Evolutionary conservation across 1,140 invertebrate genomes (phyloP).

Genomic region (Phymastichus coffea): DNA sequence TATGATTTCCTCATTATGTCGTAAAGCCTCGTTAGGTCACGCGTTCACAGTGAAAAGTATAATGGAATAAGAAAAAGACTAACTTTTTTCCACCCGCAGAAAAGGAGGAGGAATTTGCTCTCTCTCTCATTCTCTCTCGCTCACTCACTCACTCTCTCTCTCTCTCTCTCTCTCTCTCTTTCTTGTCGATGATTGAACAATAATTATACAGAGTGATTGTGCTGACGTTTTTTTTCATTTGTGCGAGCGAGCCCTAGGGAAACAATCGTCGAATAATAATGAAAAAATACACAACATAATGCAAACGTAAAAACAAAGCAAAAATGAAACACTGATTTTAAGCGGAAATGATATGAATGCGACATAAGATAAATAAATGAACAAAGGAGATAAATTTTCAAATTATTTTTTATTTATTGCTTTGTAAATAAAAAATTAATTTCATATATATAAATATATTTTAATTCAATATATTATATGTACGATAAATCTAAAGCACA

Average conservation of each 20-base stretch:
- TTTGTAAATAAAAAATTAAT: conserved; percentile 30
- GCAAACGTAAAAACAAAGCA: neutral
- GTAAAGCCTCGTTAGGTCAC: neutral
- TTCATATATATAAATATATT: conserved; percentile 36
- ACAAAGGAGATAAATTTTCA: conserved; percentile 26
- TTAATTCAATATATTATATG: conserved; percentile 43
- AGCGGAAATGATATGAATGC: no score
- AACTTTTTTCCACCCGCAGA: no score
- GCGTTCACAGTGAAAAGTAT: neutral
- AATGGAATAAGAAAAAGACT: neutral
- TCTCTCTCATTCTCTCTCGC: no score
- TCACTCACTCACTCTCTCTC: no score
- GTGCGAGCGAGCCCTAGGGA: no score
- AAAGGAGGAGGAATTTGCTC: no score
- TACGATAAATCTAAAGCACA: conserved; percentile 44
- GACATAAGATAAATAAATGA: conserved; percentile 10
- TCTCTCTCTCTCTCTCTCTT: no score
- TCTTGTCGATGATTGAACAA: no score
- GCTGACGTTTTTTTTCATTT: no score
- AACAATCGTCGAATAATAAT: neutral
- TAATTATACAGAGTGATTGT: no score
- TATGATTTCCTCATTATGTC: neutral
- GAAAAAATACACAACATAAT: neutral
- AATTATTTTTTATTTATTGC: conserved; percentile 27
- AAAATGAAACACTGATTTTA: no score